These are phyloP conservation scores for Atherinomorus stipes DNA, from an alignment of 2,113 vertebrate genomes.

Conservation along the genomic window DNA sequence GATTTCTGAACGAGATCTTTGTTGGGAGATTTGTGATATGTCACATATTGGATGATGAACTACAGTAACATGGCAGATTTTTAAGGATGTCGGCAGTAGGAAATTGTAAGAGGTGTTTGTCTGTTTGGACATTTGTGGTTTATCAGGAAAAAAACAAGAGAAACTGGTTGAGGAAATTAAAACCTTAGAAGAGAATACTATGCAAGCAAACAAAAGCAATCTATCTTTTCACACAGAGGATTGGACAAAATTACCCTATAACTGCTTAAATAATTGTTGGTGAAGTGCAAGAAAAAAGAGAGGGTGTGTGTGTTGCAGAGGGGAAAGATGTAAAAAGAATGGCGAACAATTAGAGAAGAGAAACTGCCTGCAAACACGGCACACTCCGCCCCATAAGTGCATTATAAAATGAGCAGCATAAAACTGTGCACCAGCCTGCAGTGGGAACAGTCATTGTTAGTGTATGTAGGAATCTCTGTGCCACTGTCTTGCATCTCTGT, in stretches of 20 bases:
- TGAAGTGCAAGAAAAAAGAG: not conserved
- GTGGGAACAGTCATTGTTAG: constrained; percentile 79
- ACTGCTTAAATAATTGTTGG: not conserved
- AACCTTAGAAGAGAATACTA: no score
- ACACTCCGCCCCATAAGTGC: constrained; percentile 46
- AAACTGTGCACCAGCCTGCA: constrained; percentile 41
- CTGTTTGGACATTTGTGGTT: constrained; percentile 14
- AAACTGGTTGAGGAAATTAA: no score
- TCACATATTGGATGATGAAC: not conserved
- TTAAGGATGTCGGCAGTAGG: not conserved
- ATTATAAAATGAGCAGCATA: constrained; percentile 62
- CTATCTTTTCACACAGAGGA: not conserved
- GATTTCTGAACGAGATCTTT: no score
- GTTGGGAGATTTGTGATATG: no score
- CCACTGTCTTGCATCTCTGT: constrained; percentile 84
- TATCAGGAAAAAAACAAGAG: not conserved
- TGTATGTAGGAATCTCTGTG: constrained; percentile 90
- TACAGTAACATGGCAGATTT: not conserved
- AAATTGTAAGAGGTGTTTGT: not conserved
- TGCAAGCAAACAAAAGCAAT: no score
- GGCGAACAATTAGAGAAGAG: constrained; percentile 18
- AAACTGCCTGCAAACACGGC: constrained; percentile 18
- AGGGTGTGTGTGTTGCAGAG: constrained; percentile 1
- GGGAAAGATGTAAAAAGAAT: constrained; percentile 4
- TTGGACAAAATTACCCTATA: not conserved